These are phyloP conservation scores for Steinernema khuongi DNA, from an alignment of 1,140 invertebrate species.

Conservation along the genomic window DNA sequence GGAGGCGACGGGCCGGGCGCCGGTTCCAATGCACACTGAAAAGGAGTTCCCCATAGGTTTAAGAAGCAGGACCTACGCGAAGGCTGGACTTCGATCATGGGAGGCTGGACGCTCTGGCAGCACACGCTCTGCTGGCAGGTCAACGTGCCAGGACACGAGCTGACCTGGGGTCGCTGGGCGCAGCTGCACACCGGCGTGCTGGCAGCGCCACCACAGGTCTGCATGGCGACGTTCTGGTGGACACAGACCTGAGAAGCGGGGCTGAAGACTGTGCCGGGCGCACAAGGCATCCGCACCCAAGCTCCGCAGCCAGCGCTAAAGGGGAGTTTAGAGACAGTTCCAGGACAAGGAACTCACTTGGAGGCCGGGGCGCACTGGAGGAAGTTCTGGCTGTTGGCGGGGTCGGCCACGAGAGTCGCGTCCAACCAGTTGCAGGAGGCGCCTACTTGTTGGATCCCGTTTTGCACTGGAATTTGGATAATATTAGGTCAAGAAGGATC, in stretches of 20 bases:
- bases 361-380: conserved; percentile 41
- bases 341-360: conserved; percentile 21
- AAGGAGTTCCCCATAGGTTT: conserved; percentile 15
- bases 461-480: conserved; percentile 23
- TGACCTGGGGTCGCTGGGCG: conserved; percentile 22
- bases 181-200: conserved; percentile 34
- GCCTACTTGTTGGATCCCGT: conserved; percentile 32
- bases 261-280: conserved; percentile 41
- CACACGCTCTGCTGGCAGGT: conserved; percentile 43
- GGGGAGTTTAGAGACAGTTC: conserved; percentile 3
- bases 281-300: conserved; percentile 48
- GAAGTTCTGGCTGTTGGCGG: conserved; percentile 35
- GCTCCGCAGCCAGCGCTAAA: conserved; percentile 47
- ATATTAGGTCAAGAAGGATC: background rate
- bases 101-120: conserved; percentile 18
- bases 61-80: conserved; percentile 4
- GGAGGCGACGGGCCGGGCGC: conserved; percentile 35
- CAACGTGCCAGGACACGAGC: conserved; percentile 34
- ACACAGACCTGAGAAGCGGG: conserved; percentile 41
- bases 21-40: conserved; percentile 37
- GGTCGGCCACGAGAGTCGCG: conserved; percentile 36
- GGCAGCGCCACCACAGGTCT: conserved; percentile 21
- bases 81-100: background rate
- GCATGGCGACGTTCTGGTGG: conserved; percentile 15
- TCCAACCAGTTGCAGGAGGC: conserved; percentile 43